These are phyloP conservation scores for Typhlichthys eigenmanni DNA, from an alignment of 2,797 vertebrate species.

Conservation along the genomic window DNA sequence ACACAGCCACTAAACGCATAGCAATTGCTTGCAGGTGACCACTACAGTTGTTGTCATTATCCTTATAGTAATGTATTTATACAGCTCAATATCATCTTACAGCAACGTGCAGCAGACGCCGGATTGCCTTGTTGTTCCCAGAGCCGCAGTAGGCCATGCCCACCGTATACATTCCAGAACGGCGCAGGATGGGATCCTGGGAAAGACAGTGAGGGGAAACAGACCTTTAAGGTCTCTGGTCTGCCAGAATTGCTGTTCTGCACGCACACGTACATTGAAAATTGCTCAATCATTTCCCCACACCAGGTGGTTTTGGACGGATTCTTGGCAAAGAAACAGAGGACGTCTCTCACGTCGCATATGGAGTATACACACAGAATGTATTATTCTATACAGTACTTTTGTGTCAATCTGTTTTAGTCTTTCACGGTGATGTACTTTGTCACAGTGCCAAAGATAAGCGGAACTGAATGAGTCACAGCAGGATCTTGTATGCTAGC, in stretches of 20 bases:
- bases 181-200: slow-evolving; percentile 90
- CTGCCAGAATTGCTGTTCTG: slow-evolving; percentile 25
- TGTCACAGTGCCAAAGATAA: too few relatives aligned
- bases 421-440: too few relatives aligned
- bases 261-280: slow-evolving; percentile 28
- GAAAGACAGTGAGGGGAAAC: slow-evolving; percentile 59
- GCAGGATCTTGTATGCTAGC: background rate
- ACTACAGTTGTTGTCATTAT: background rate
- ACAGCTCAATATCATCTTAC: slow-evolving; percentile 73
- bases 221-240: slow-evolving; percentile 51
- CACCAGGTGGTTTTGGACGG: slow-evolving; percentile 15
- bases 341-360: slow-evolving; percentile 1
- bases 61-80: background rate
- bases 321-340: slow-evolving; percentile 29
- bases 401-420: too few relatives aligned
- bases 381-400: slow-evolving; percentile 1
- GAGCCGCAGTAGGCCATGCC: slow-evolving; percentile 99
- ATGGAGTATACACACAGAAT: slow-evolving; percentile 23
- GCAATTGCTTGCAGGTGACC: background rate
- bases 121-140: slow-evolving; percentile 98
- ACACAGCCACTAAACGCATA: background rate
- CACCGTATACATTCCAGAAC: slow-evolving; percentile 98
- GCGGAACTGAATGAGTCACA: too few relatives aligned
- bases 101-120: slow-evolving; percentile 94
- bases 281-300: slow-evolving; percentile 10